phyloP scores from a whole-genome alignment of 30 jellyfish, hydroid and myxozoan genomes.

The Morbakka virulenta region DNA sequence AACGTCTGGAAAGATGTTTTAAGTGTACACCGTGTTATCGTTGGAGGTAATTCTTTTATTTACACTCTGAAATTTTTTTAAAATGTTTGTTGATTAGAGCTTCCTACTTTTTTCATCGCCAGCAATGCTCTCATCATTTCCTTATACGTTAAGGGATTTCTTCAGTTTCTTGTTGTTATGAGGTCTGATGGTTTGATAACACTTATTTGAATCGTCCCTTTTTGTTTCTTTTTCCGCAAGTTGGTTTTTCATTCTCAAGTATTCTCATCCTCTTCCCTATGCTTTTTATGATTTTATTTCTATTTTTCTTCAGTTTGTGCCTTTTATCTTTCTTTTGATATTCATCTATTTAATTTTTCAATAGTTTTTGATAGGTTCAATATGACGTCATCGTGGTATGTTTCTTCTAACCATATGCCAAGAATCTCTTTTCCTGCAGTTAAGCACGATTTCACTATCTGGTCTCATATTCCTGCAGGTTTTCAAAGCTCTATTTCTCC shows the following conservation, averaged over 20 bases:
- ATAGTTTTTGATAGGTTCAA: background rate
- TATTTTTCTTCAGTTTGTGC: conserved; percentile 15
- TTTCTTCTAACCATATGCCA: conserved; percentile 12
- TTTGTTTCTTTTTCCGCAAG: background rate
- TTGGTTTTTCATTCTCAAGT: conserved; percentile 11
- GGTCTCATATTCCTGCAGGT: too few relatives aligned
- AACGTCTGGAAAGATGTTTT: conserved; percentile 34
- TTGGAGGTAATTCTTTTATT: conserved; percentile 41
- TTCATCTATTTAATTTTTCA: background rate
- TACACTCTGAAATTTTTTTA: conserved; percentile 25
- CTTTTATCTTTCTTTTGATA: conserved; percentile 9
- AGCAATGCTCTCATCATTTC: conserved; percentile 56
- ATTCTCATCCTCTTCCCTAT: conserved; percentile 30
- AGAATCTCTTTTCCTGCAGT: conserved; percentile 34
- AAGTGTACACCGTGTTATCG: conserved; percentile 43
- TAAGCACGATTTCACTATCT: conserved; percentile 5
- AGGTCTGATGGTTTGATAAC: conserved; percentile 48
- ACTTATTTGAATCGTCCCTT: conserved; percentile 44
- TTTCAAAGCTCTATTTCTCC: conserved; percentile 12
- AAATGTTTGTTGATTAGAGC: conserved; percentile 28
- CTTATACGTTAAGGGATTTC: conserved; percentile 58
- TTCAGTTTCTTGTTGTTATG: conserved; percentile 35
- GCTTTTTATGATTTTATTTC: conserved; percentile 2
- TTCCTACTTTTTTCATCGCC: conserved; percentile 57
- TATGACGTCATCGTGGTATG: conserved; percentile 21